Evolutionary conservation across 1,140 invertebrate genomes (phyloP).

Genomic region (Euglossa dilemma): DNA sequence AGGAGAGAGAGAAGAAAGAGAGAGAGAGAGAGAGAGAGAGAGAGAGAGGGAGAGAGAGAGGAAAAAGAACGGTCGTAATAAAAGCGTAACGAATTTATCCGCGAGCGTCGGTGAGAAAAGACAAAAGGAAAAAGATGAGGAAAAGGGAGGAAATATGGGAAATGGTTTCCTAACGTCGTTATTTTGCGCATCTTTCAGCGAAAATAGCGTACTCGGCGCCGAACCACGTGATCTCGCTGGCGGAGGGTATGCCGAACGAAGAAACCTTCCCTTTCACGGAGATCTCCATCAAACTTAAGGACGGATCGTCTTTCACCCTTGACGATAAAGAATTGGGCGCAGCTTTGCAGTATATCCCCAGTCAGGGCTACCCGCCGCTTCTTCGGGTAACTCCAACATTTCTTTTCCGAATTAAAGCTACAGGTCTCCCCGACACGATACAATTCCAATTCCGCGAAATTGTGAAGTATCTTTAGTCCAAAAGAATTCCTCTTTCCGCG

Average conservation of each 20-base stretch:
- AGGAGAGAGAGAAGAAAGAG: no score
- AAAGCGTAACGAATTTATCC: not conserved
- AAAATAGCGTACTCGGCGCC: constrained; percentile 86
- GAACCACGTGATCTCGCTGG: constrained; percentile 87
- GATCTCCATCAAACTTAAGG: constrained; percentile 85
- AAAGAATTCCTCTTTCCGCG: no score
- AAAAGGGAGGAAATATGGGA: no score
- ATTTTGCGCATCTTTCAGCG: constrained; percentile 80
- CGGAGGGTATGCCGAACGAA: constrained; percentile 91
- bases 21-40: not conserved
- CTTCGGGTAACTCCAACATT: constrained; percentile 78
- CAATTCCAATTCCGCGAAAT: no score
- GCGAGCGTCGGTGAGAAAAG: constrained; percentile 1
- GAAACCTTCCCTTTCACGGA: constrained; percentile 88
- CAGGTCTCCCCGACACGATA: no score
- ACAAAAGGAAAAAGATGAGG: not conserved
- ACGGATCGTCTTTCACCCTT: constrained; percentile 84
- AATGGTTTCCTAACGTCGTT: not conserved
- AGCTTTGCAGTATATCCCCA: constrained; percentile 89
- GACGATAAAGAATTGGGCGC: constrained; percentile 84
- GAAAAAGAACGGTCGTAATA: no score
- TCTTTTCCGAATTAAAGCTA: no score
- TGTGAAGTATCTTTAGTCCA: no score
- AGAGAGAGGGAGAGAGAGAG: not conserved
- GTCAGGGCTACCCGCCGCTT: constrained; percentile 88